These are phyloP conservation scores for Babyrousa celebensis DNA, from an alignment of 2,797 vertebrate species.

Conservation along the genomic window DNA sequence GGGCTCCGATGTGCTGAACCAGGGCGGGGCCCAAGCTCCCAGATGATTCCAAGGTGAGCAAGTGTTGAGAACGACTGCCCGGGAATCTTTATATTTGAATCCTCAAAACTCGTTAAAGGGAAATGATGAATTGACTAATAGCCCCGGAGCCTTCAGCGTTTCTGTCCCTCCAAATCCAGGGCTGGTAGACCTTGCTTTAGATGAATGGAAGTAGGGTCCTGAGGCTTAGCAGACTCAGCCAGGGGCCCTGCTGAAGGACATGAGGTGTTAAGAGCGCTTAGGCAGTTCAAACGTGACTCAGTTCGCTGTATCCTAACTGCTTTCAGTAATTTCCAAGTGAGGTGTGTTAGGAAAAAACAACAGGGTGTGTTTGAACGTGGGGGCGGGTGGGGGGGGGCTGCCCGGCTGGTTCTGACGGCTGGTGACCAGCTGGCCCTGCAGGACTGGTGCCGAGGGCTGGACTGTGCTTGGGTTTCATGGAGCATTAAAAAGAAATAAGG, in stretches of 20 bases:
- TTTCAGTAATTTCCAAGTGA: constrained; percentile 54
- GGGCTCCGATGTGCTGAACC: neutral
- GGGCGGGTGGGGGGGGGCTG: neutral
- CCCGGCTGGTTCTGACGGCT: neutral
- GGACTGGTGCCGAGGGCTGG: neutral
- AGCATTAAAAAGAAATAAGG: constrained; percentile 70
- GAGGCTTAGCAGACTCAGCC: neutral
- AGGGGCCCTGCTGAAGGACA: neutral
- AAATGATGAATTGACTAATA: neutral
- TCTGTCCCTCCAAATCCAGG: neutral
- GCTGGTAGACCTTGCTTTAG: neutral
- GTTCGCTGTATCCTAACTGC: neutral
- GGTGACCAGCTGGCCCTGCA: neutral
- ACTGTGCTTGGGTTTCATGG: constrained; percentile 9
- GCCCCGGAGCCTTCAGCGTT: neutral
- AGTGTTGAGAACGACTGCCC: neutral
- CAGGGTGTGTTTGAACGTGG: neutral
- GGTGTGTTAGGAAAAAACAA: neutral
- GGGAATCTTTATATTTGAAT: neutral
- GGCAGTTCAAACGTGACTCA: constrained; percentile 5
- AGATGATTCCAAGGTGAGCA: neutral
- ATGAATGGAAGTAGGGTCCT: neutral
- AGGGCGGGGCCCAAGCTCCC: neutral
- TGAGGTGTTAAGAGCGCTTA: neutral
- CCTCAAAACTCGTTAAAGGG: neutral